Conservation (phyloP, 2,888 invertebrate genomes). For the Bhutanitis thaidina region DNA sequence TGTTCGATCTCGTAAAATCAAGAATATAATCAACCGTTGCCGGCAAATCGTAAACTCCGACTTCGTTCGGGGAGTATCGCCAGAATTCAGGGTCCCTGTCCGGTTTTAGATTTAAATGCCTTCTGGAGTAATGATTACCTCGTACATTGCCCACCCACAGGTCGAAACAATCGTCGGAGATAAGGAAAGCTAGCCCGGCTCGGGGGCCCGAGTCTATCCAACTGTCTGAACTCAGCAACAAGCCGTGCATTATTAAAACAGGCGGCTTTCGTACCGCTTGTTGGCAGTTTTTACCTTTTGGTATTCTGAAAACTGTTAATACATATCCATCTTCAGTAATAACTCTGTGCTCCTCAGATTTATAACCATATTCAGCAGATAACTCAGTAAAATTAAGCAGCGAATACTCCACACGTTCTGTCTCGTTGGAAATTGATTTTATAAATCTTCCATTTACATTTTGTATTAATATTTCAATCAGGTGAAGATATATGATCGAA, state of each 20-base stretch:
- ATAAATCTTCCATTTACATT: not conserved
- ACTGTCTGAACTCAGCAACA: conserved; percentile 51
- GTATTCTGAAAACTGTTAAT: conserved; percentile 40
- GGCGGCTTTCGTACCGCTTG: conserved; percentile 36
- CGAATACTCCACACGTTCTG: not conserved
- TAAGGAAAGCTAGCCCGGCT: conserved; percentile 37
- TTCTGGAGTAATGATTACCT: conserved; percentile 70
- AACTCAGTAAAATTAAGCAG: conserved; percentile 44
- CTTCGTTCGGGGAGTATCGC: conserved; percentile 83
- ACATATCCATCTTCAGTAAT: conserved; percentile 57
- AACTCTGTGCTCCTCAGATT: conserved; percentile 46
- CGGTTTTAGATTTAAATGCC: conserved; percentile 64
- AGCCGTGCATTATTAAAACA: conserved; percentile 57
- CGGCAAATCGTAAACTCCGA: conserved; percentile 87
- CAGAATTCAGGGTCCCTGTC: conserved; percentile 62
- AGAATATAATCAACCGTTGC: conserved; percentile 67
- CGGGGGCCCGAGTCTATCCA: conserved; percentile 54
- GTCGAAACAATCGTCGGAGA: conserved; percentile 39
- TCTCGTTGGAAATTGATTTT: not conserved
- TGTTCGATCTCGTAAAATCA: conserved; percentile 36
- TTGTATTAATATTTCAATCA: not conserved
- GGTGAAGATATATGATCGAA: too few species aligned
- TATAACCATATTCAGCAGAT: conserved; percentile 39
- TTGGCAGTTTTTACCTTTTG: conserved; percentile 19
- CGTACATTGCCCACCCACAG: conserved; percentile 49